A percentile compares a stretch with the other conserved stretches of the same genome.
phyloP scores from a whole-genome alignment of 2,888 invertebrate species.

The Belgica antarctica region DNA sequence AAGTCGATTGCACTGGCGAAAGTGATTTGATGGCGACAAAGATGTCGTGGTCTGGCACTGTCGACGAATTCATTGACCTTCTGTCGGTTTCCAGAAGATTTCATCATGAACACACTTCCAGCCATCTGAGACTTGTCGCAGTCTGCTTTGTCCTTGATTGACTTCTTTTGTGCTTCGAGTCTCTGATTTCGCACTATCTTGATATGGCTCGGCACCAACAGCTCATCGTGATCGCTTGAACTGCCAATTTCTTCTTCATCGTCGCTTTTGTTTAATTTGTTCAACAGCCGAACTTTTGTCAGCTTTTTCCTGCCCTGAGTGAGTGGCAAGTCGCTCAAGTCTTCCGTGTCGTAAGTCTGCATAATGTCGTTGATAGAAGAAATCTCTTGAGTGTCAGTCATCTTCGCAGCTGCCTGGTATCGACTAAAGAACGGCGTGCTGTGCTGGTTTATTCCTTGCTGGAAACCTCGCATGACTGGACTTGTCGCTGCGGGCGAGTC shows the following conservation, averaged over 20 bases:
- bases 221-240: background rate
- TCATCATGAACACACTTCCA: constrained; percentile 16
- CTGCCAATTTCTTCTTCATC: no score
- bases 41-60: background rate
- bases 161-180: background rate
- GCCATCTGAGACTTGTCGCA: background rate
- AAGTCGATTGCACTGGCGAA: constrained; percentile 46
- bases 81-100: background rate
- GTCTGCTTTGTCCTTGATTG: constrained; percentile 12
- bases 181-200: background rate
- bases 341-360: no score
- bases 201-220: background rate
- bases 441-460: background rate
- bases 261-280: background rate
- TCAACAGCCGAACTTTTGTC: background rate
- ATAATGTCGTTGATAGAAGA: background rate
- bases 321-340: no score
- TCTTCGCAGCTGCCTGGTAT: background rate
- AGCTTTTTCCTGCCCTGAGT: background rate
- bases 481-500: background rate
- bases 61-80: background rate
- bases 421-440: background rate
- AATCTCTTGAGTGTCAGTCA: background rate
- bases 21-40: background rate
- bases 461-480: background rate